A percentile compares a stretch with the other conserved stretches of the same genome.
Conservation (phyloP, 2,888 invertebrate species). For the Mesorhabditis sp. region DNA sequence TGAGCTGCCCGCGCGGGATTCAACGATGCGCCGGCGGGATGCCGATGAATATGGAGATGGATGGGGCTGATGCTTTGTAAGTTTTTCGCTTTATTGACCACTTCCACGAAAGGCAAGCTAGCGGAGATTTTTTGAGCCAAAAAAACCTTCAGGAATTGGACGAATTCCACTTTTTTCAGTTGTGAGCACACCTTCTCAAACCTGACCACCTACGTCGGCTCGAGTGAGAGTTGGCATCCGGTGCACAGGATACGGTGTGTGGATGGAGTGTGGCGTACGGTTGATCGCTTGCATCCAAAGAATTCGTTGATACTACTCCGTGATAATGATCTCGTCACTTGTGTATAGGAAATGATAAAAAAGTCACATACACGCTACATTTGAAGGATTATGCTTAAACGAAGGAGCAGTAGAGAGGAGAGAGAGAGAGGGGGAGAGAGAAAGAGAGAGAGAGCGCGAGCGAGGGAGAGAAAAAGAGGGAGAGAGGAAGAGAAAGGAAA, state of each 20-base stretch:
- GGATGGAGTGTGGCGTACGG: not conserved
- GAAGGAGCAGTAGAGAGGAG: too few species aligned
- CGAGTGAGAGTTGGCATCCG: not conserved
- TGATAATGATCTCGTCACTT: not conserved
- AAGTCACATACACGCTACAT: too few species aligned
- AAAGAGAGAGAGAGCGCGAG: too few species aligned
- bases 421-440: too few species aligned
- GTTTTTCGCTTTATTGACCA: not conserved
- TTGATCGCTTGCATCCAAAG: not conserved
- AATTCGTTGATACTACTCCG: not conserved
- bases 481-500: too few species aligned
- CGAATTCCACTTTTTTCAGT: not conserved
- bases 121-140: too few species aligned
- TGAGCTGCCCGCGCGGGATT: not conserved
- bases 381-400: too few species aligned
- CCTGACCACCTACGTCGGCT: not conserved
- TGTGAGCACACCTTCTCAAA: conserved; percentile 3
- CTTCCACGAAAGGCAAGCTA: too few species aligned
- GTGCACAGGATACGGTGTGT: not conserved
- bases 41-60: conserved; percentile 2
- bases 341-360: not conserved
- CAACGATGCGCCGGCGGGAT: not conserved
- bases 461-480: too few species aligned
- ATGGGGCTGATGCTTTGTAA: not conserved
- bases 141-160: too few species aligned